Evolutionary conservation across 2,113 vertebrate genomes (phyloP).

Genomic region (Cyprinus carpio): DNA sequence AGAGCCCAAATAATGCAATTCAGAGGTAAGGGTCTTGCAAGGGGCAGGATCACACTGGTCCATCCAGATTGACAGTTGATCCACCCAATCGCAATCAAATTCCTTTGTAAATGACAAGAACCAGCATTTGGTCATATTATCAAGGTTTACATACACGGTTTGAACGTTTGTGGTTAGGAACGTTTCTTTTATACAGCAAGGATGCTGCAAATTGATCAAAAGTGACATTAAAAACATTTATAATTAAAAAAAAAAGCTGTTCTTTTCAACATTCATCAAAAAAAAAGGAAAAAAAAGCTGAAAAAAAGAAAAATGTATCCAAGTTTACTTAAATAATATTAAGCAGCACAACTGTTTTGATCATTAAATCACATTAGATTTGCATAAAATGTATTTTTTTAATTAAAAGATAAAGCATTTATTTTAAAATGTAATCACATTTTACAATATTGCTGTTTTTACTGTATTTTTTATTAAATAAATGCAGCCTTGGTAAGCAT

Average conservation of each 20-base stretch:
- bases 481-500: not conserved
- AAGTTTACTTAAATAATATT: not conserved
- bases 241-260: not conserved
- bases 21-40: not conserved
- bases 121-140: not conserved
- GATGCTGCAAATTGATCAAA: not conserved
- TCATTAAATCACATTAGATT: not conserved
- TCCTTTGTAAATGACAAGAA: not conserved
- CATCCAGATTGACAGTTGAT: not conserved
- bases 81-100: not conserved
- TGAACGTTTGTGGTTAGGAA: not conserved
- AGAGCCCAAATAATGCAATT: not conserved
- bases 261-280: not conserved
- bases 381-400: too few relatives aligned
- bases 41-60: not conserved
- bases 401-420: too few relatives aligned
- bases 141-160: not conserved
- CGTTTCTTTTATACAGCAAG: not conserved
- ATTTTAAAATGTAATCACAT: not conserved
- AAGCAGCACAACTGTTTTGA: not conserved
- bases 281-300: not conserved
- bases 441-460: not conserved
- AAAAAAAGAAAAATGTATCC: not conserved
- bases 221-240: not conserved
- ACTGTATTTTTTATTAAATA: constrained; percentile 1